Conservation (phyloP, 2,113 vertebrate genomes). For the Neolamprologus kungweensis region DNA sequence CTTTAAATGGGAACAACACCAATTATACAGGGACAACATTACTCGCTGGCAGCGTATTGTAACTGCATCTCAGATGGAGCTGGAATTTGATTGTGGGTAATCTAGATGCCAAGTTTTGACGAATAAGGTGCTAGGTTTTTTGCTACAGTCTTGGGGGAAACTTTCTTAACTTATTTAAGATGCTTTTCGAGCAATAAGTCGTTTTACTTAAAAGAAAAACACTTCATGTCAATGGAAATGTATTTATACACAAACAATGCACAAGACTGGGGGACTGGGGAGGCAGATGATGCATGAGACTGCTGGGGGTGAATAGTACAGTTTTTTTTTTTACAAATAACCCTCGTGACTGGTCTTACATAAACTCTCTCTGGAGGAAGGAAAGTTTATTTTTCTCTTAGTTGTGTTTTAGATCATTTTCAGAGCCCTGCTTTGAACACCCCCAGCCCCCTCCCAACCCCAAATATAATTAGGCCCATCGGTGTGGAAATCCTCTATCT, state of each 20-base stretch:
- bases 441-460: not conserved
- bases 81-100: not conserved
- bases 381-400: not conserved
- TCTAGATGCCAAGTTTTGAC: not conserved
- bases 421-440: not conserved
- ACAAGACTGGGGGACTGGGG: not conserved
- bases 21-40: not conserved
- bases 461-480: not conserved
- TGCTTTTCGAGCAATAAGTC: not conserved
- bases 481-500: not conserved
- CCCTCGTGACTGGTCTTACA: not conserved
- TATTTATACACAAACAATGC: not conserved
- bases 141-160: not conserved
- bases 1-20: not conserved
- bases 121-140: not conserved
- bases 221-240: not conserved
- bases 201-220: not conserved
- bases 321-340: not conserved
- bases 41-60: not conserved
- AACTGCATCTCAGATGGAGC: not conserved
- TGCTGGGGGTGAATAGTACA: not conserved
- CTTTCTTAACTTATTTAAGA: not conserved
- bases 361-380: not conserved
- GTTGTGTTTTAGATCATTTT: constrained; percentile 9
- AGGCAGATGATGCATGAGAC: not conserved